These are phyloP conservation scores for Anoplolepis gracilipes DNA, from an alignment of 1,140 invertebrate genomes.

Conservation along the genomic window DNA sequence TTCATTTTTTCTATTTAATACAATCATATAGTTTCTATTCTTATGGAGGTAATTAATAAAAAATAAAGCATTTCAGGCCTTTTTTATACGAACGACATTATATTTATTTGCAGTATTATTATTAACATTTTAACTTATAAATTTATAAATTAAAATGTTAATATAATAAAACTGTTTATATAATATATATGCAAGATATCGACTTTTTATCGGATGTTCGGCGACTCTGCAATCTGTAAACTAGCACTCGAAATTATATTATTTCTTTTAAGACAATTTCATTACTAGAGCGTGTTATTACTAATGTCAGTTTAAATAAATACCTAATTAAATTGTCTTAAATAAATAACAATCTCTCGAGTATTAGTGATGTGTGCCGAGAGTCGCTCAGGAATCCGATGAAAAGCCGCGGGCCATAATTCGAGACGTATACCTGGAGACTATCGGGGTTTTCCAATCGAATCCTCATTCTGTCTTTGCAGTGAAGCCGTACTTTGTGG, in stretches of 20 bases:
- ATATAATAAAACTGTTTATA: too few relatives aligned
- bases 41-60: neutral
- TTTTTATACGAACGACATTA: neutral
- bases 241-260: too few relatives aligned
- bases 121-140: neutral
- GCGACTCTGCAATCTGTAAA: too few relatives aligned
- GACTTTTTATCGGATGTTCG: too few relatives aligned
- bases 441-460: conserved; percentile 1
- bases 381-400: conserved; percentile 26
- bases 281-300: too few relatives aligned
- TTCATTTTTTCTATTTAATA: too few relatives aligned
- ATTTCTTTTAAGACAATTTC: too few relatives aligned
- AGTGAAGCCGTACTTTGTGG: conserved; percentile 96
- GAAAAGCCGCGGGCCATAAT: conserved; percentile 43
- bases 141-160: too few relatives aligned
- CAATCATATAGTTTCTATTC: neutral
- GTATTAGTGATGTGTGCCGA: neutral
- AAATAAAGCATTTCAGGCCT: neutral
- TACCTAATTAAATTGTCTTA: conserved; percentile 12
- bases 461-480: conserved; percentile 80
- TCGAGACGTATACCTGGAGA: neutral
- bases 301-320: too few relatives aligned
- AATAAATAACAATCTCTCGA: conserved; percentile 37
- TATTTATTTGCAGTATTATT: neutral
- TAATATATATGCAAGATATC: too few relatives aligned